phyloP scores from a whole-genome alignment of 1,140 invertebrate genomes.

The Palaemon carinicauda region DNA sequence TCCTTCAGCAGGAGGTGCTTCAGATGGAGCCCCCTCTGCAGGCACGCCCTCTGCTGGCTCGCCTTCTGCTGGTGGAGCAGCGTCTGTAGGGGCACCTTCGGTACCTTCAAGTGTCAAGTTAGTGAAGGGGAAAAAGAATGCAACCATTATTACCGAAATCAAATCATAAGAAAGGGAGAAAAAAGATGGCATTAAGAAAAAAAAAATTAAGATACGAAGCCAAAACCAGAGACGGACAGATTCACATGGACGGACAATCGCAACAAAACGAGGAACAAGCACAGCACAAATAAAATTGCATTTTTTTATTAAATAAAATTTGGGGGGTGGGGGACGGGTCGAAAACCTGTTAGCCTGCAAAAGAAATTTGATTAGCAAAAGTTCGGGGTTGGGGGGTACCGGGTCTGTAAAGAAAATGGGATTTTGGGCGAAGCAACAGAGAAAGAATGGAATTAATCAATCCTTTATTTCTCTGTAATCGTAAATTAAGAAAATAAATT shows the following conservation, averaged over 20 bases:
- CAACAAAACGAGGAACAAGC: constrained; percentile 28
- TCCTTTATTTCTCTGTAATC: too few relatives aligned
- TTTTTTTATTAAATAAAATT: not conserved
- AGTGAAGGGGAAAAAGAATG: constrained; percentile 28
- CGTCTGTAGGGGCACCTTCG: constrained; percentile 29
- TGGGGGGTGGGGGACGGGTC: too few relatives aligned
- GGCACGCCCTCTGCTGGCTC: constrained; percentile 28
- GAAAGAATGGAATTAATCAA: not conserved
- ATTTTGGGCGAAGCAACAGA: too few relatives aligned
- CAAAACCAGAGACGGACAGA: constrained; percentile 16
- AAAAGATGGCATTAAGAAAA: not conserved
- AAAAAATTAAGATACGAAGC: constrained; percentile 26
- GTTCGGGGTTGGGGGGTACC: too few relatives aligned
- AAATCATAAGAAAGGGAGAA: not conserved
- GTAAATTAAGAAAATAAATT: too few relatives aligned
- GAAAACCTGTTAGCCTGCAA: constrained; percentile 43
- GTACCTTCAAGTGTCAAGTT: constrained; percentile 46
- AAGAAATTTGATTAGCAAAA: not conserved
- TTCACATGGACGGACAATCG: not conserved
- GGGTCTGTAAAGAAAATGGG: too few relatives aligned
- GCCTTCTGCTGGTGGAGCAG: constrained; percentile 16
- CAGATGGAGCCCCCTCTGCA: constrained; percentile 20
- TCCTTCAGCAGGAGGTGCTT: constrained; percentile 7
- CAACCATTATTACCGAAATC: constrained; percentile 26
- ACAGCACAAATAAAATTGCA: not conserved